Evolutionary conservation across 1,140 invertebrate genomes (phyloP).

Genomic region (Achatina immaculata): DNA sequence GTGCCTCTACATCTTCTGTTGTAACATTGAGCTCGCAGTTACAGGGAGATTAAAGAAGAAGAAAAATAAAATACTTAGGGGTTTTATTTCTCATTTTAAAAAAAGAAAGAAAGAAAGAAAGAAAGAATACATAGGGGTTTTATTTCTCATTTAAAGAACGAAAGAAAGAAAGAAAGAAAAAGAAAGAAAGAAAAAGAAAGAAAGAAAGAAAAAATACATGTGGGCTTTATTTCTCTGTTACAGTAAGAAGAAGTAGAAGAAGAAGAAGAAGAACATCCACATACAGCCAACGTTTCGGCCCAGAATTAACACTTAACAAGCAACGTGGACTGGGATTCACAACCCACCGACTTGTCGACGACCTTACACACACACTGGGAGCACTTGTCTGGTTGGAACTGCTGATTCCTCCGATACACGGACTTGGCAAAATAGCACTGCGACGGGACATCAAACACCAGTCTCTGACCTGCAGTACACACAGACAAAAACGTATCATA

Average conservation of each 20-base stretch:
- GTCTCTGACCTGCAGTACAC: constrained; percentile 51
- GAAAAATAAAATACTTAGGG: no score
- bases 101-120: constrained; percentile 5
- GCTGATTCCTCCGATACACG: constrained; percentile 73
- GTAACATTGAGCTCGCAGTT: no score
- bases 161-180: constrained; percentile 4
- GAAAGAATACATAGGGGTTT: background rate
- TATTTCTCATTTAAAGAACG: constrained; percentile 5
- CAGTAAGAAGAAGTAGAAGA: background rate
- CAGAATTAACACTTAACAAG: no score
- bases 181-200: constrained; percentile 16
- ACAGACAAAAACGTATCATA: no score
- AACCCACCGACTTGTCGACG: constrained; percentile 40
- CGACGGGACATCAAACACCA: constrained; percentile 57
- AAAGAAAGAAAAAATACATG: background rate
- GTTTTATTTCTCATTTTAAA: no score
- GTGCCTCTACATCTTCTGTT: no score
- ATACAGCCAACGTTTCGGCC: no score
- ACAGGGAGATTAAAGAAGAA: no score
- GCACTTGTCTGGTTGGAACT: constrained; percentile 81
- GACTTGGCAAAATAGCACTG: constrained; percentile 89
- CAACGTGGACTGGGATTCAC: no score
- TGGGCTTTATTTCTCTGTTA: background rate
- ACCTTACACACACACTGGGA: constrained; percentile 83
- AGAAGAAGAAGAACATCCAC: no score